Evolutionary conservation across 2,113 vertebrate genomes (phyloP).

Genomic region (Coptodon rendalli): DNA sequence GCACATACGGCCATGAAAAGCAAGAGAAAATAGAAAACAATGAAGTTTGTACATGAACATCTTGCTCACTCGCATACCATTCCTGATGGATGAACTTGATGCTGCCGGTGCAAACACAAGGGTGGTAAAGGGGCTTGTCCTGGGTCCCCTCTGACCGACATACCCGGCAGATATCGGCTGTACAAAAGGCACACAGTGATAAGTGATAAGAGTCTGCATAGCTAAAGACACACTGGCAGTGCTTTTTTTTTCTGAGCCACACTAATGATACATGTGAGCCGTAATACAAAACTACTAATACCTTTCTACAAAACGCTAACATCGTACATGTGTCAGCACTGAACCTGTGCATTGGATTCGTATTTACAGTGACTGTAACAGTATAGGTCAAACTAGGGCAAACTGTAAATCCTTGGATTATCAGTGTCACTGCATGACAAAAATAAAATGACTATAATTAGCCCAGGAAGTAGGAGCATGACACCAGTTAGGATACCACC

Average conservation of each 20-base stretch:
- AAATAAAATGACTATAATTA: constrained; percentile 13
- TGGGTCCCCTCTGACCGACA: constrained; percentile 94
- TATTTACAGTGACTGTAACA: not conserved
- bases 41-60: not conserved
- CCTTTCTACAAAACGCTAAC: not conserved
- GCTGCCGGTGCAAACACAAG: constrained; percentile 97
- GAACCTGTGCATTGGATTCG: not conserved
- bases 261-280: not conserved
- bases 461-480: not conserved
- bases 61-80: constrained; percentile 76
- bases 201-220: not conserved
- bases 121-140: constrained; percentile 95
- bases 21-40: not conserved
- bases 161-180: constrained; percentile 93
- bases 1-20: not conserved
- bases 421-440: not conserved
- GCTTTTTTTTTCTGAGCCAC: not conserved
- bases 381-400: not conserved
- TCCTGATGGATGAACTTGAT: constrained; percentile 99
- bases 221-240: not conserved
- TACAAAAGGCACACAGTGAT: not conserved
- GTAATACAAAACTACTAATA: not conserved
- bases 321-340: not conserved
- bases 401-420: constrained; percentile 32
- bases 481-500: not conserved